Evolutionary conservation across 2,888 invertebrate species (phyloP).

Genomic region (Ypsolopha sequella): DNA sequence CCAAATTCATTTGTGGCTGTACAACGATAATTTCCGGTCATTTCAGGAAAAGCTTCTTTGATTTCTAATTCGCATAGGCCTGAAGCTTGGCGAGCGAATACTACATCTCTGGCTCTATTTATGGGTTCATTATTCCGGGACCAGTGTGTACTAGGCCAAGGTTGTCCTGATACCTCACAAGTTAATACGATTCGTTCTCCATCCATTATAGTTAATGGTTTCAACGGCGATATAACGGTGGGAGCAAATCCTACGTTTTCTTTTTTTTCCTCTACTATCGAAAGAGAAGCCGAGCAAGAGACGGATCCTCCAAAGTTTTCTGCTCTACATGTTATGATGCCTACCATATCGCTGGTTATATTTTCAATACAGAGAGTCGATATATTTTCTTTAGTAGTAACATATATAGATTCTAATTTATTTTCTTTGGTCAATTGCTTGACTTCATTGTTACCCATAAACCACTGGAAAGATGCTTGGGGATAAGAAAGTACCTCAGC

Average conservation of each 20-base stretch:
- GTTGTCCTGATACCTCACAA: conserved; percentile 81
- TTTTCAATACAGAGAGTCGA: conserved; percentile 85
- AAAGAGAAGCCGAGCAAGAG: conserved; percentile 83
- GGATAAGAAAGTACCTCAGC: conserved; percentile 82
- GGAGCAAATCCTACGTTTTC: conserved; percentile 67
- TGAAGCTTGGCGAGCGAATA: conserved; percentile 79
- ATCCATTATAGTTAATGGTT: conserved; percentile 86
- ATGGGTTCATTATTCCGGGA: conserved; percentile 79
- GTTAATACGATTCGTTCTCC: conserved; percentile 85
- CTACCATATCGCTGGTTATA: conserved; percentile 76
- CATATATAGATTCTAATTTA: conserved; percentile 78
- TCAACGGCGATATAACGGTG: conserved; percentile 79
- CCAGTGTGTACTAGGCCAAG: conserved; percentile 86
- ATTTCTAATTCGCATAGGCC: conserved; percentile 86
- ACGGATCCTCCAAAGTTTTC: conserved; percentile 92
- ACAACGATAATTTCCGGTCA: conserved; percentile 89
- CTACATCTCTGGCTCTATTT: conserved; percentile 82
- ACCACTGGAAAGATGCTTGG: conserved; percentile 90
- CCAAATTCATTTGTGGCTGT: conserved; percentile 87
- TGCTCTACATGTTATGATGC: conserved; percentile 88
- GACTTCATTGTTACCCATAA: conserved; percentile 79
- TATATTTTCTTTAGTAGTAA: conserved; percentile 78
- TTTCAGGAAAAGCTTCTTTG: conserved; percentile 91
- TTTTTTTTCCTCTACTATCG: conserved; percentile 69
- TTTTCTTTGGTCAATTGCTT: conserved; percentile 63